Percentiles rank a stretch among this genome's conserved stretches.
These are phyloP conservation scores for Thecophora atra DNA, from an alignment of 2,888 invertebrate genomes.

Conservation along the genomic window DNA sequence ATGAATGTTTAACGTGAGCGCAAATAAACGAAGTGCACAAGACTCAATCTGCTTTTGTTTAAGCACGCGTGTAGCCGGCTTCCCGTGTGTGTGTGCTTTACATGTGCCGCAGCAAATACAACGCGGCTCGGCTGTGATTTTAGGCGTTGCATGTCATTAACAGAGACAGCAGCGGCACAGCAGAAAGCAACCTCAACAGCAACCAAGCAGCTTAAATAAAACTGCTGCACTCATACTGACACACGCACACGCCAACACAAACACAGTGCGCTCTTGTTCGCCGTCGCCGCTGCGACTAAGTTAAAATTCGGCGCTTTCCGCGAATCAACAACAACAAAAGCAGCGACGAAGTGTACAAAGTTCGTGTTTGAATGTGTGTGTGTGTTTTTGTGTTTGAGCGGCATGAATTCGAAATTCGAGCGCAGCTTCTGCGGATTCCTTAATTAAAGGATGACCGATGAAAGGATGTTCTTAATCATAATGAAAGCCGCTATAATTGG, in stretches of 20 bases:
- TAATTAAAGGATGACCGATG: constrained; percentile 2
- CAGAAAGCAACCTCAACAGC: constrained; percentile 2
- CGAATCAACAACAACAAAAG: not conserved
- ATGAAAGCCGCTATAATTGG: not conserved
- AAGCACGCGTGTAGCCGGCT: not conserved
- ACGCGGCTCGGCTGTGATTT: constrained; percentile 5
- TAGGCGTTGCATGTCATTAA: constrained; percentile 24
- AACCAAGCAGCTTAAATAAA: not conserved
- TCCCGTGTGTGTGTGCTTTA: not conserved
- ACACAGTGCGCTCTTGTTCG: not conserved
- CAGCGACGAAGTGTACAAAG: not conserved
- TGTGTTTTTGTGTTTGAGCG: not conserved
- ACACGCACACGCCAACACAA: not conserved
- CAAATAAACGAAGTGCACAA: not conserved
- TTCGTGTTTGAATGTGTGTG: not conserved
- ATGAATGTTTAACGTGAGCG: not conserved
- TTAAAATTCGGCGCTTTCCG: not conserved
- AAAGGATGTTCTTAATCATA: not conserved
- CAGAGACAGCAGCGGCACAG: constrained; percentile 6
- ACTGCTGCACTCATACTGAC: not conserved
- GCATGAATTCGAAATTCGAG: not conserved
- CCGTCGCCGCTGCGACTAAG: not conserved
- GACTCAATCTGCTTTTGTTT: not conserved
- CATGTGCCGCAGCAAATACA: not conserved
- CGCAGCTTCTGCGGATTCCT: not conserved